Conservation (phyloP, 2,888 invertebrate species). For the Argyresthia albistria region DNA sequence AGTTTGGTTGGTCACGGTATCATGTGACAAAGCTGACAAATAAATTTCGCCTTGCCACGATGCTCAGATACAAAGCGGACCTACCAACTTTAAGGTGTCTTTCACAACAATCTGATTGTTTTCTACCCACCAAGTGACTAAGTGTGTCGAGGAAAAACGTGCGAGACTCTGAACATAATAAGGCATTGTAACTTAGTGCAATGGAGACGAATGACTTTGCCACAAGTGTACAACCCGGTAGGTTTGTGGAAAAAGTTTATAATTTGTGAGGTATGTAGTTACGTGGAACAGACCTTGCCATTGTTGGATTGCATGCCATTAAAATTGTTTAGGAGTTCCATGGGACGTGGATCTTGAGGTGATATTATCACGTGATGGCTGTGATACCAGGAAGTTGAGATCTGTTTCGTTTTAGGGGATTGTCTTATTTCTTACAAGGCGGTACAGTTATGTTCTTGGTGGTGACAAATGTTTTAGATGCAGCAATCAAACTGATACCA, state of each 20-base stretch:
- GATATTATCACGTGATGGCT: too few species aligned
- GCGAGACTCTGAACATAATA: slow-evolving; percentile 55
- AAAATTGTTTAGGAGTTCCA: too few species aligned
- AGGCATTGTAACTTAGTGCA: slow-evolving; percentile 37
- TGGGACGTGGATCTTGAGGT: too few species aligned
- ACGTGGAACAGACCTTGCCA: not conserved
- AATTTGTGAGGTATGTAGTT: slow-evolving; percentile 7
- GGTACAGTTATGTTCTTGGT: too few species aligned
- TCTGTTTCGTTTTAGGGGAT: too few species aligned
- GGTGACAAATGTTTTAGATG: too few species aligned
- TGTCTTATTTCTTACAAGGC: too few species aligned
- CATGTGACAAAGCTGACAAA: too few species aligned
- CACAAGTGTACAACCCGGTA: not conserved
- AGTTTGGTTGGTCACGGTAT: too few species aligned
- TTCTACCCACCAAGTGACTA: slow-evolving; percentile 47
- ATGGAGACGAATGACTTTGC: slow-evolving; percentile 1
- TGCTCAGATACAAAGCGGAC: not conserved
- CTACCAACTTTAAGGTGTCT: slow-evolving; percentile 11
- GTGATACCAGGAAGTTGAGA: too few species aligned
- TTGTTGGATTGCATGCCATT: too few species aligned
- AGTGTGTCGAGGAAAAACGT: slow-evolving; percentile 64
- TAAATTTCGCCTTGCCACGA: not conserved
- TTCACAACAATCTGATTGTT: slow-evolving; percentile 48
- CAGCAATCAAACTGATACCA: too few species aligned
- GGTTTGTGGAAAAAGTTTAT: slow-evolving; percentile 4